Base-by-base conservation (phyloP, 2,113 vertebrate species). In the Sciurus niger region DNA sequence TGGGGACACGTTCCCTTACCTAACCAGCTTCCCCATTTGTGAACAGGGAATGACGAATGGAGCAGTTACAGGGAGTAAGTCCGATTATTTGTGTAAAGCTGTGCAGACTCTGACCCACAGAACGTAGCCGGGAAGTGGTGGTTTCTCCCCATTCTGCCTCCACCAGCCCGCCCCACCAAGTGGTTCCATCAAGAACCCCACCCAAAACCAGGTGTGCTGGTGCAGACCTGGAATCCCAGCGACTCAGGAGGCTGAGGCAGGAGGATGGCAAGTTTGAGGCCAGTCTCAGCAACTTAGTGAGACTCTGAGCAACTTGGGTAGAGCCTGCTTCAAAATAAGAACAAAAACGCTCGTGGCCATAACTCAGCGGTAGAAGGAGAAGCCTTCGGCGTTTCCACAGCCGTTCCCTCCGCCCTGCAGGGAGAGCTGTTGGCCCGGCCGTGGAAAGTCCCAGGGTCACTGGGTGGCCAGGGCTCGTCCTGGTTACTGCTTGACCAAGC, bases 31-130 rank as follows among this genome's bases (percentile, higher is more conserved):
- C 78, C 53, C 84, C 34, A 24, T 30, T 25, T 72, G 93, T 63
- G 74, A 92, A 22, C 8, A 32, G 13, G 51, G n/a, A 16, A 28
- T 28, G 67, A 18, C 0, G 2, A 12, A 20, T 3, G 51, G n/a
- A 22, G 37, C 16, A 0, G 6, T 1, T 28, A 12, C 13, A 24
- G 76, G 43, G 65, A 0, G 4, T 30, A 5, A 6, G 13, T 7
- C 63, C 48, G 78, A 32, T 1, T 3, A 68, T 24, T 3, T 0
- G 10, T 34, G 74, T 13, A 60, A 1, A 51, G 20, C 48, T 8
- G 4, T 0, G 8, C 20, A 1, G 37, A 0, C 1, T 22, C 16
- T 2, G 60, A 55, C 46, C 0, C 1, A 2, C 6, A 43, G 93
- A 70, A 53, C 2, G 3, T 2, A 34, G 46, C 24, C 51, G 1